Conservation (phyloP, 2,888 invertebrate genomes). For the Dryadula phaetusa region DNA sequence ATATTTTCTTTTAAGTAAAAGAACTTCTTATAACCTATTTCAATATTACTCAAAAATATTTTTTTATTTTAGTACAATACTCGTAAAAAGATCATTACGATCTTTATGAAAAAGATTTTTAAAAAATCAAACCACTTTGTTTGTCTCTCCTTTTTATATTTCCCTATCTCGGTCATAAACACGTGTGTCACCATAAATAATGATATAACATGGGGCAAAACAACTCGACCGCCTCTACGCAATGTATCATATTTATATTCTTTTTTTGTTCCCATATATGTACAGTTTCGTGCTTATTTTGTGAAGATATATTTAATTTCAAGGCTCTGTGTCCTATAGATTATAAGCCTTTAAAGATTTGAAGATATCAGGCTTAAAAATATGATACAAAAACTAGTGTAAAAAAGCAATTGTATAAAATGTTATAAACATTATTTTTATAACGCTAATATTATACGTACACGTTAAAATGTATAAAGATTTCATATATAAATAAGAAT, state of each 20-base stretch:
- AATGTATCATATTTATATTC: slow-evolving; percentile 35
- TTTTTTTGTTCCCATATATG: slow-evolving; percentile 28
- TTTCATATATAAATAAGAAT: no score
- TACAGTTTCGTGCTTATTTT: slow-evolving; percentile 1
- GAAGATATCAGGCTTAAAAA: no score
- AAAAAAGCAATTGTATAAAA: no score
- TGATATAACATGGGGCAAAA: slow-evolving; percentile 35
- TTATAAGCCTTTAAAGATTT: no score
- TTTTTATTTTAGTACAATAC: not conserved
- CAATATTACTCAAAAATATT: not conserved
- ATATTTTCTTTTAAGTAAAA: not conserved
- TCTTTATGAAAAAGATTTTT: not conserved
- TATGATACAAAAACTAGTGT: no score
- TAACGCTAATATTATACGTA: no score
- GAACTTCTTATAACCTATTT: slow-evolving; percentile 1
- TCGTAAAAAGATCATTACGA: slow-evolving; percentile 3
- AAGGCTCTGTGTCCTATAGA: not conserved
- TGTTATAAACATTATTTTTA: no score
- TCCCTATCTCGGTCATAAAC: slow-evolving; percentile 31
- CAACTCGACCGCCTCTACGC: slow-evolving; percentile 31
- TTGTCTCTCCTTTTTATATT: slow-evolving; percentile 3
- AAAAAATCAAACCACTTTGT: slow-evolving; percentile 13
- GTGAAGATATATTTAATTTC: not conserved
- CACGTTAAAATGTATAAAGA: no score
- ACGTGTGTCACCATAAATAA: slow-evolving; percentile 41